Evolutionary conservation across 2,113 vertebrate species (phyloP), one percentile per base, ranked within the genome.

Genomic region (Oncorhynchus mykiss): DNA sequence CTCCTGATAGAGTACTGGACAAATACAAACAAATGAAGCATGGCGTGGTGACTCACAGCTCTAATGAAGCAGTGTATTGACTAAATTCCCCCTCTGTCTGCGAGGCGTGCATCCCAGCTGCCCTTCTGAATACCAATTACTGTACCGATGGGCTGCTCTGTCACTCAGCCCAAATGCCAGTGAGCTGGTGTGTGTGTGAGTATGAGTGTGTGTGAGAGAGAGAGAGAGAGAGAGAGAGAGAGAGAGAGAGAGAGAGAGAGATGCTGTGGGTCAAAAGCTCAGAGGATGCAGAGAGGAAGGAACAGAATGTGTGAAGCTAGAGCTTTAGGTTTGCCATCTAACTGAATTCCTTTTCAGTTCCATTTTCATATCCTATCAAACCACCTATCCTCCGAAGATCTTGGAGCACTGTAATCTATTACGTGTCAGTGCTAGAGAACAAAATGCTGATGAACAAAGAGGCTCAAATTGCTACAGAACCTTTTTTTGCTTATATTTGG

Each of bases 21-120:
- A 72, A 72, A 72, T 72, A 72, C 51, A 60, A 34, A 59, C 71
- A 72, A 68, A 18, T 68, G 67, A 68, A 68, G 67, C 67, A 68
- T 68, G 67, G 31, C 29, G 71, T n/a, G 27, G 27, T 25, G 24
- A 72, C 51, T 60, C 71, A 60, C 51, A 18, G 71, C 54, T 72
- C 71, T 57, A 72, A 60, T 72, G 71, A 72, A 72, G 29, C 51
- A 34, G 71, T 34, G 51, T 60, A 57, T 60, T 60, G 71, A 57
- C 57, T 68, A 68, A 68, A 68, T 72, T 72, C 71, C 54, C 70
- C 29, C 71, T 72, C 71, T 57, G 54, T 34, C 51, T 59, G 51
- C 8, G 9, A 71, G 67, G 67, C 67, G 8, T 34, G 67, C 18
- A 68, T 39, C 67, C 67, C 69, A 49, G 69, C 48, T 71, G 69